These are phyloP conservation scores for Halesus radiatus DNA, from an alignment of 1,140 invertebrate genomes.

Conservation along the genomic window DNA sequence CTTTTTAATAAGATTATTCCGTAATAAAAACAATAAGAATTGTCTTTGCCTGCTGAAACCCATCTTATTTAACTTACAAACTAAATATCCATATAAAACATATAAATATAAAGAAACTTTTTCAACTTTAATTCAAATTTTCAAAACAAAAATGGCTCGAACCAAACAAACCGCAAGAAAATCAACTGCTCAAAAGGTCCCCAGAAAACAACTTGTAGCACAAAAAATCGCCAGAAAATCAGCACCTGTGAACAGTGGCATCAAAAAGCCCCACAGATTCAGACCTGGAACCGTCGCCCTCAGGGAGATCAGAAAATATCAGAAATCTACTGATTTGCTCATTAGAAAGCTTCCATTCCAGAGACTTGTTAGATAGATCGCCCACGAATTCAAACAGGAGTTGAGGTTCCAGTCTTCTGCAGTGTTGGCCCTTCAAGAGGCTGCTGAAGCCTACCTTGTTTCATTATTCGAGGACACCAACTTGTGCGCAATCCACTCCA, in stretches of 20 bases:
- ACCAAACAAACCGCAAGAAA: slow-evolving; percentile 92
- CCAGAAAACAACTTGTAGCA: slow-evolving; percentile 81
- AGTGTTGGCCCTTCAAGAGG: slow-evolving; percentile 74
- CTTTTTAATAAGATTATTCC: too few species aligned
- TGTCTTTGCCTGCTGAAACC: too few species aligned
- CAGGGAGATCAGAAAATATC: slow-evolving; percentile 86
- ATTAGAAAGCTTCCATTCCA: too few species aligned
- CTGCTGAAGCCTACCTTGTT: slow-evolving; percentile 91
- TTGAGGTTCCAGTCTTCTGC: slow-evolving; percentile 78
- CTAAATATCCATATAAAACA: too few species aligned
- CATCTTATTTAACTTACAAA: too few species aligned
- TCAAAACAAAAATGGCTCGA: slow-evolving; percentile 79
- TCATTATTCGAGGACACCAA: slow-evolving; percentile 95
- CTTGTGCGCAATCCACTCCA: too few species aligned
- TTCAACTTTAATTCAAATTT: too few species aligned
- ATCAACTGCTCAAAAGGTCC: slow-evolving; percentile 85
- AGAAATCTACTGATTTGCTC: slow-evolving; percentile 85
- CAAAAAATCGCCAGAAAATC: slow-evolving; percentile 85
- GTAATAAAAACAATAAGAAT: too few species aligned
- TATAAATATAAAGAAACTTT: too few species aligned
- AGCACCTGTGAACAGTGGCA: slow-evolving; percentile 87
- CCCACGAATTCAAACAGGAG: slow-evolving; percentile 86
- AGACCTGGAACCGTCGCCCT: slow-evolving; percentile 87
- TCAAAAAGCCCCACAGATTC: slow-evolving; percentile 86
- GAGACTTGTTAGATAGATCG: slow-evolving; percentile 90